Base-by-base conservation (phyloP, 2,888 invertebrate genomes). In the Erpobdella octoculata region DNA sequence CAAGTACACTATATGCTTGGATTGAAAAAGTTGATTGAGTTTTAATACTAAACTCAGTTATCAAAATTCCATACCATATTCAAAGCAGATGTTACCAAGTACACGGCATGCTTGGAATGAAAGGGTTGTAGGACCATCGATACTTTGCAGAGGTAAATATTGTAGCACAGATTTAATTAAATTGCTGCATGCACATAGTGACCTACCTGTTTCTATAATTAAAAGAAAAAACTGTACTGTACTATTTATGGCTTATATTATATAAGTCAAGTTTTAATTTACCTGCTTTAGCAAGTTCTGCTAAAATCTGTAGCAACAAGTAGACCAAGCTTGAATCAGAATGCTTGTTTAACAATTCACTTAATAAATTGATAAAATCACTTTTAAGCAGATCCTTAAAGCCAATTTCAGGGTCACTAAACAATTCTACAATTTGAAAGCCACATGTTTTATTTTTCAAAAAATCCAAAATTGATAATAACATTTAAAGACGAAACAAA, bases 71-170 rank as follows among this genome's bases (percentile, higher is more conserved):
- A 35, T 18, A 69, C 69, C 69, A 28, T 21, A 53, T 6, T 69
- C 69, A 69, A 48, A 69, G 36, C 69, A 69, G 21, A 58, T 36
- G 48, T 69, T 69, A 31, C 69, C 69, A 8, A 69, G 35, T 12
- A 69, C 69, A 35, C 69, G 48, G 33, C 69, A 69, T 25, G 69
- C 69, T 36, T 69, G 69, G 58, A 58, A 69, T 4, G 69, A 69
- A 8, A 69, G 6, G 35, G 48, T 69, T 15, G 38, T 21, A 21
- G 21, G 18, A 58, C 33, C 53, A 31, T 69, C 35, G 9, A 15
- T 15, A n/a, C 28, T 18, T n/a, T 58, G 25, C n/a, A 35, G n/a
- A n/a, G 35, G 36, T 18, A 69, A 35, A 28, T 1, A 18, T 4
- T 15, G 18, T 35, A 48, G 21, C 35, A 69, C 18, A 4, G 33